Evolutionary conservation across 37 sponge, comb jelly and placozoan species (phyloP).

Genomic region (Amphimedon queenslandica): DNA sequence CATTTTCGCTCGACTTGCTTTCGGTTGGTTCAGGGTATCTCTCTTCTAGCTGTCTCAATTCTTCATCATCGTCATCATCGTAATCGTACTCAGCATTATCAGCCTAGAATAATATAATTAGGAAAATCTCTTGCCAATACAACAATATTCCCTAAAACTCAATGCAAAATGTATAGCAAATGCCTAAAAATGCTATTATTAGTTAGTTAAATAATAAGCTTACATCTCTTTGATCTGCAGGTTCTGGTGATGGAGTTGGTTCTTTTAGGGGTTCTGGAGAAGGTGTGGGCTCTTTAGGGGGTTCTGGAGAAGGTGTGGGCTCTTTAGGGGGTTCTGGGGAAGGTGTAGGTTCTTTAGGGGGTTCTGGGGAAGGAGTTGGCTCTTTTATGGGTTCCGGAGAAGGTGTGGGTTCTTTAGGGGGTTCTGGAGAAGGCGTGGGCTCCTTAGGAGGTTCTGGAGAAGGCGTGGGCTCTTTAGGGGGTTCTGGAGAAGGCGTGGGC

Average conservation of each 20-base stretch:
- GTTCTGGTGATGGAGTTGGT: slow-evolving; percentile 44
- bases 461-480: too few species aligned
- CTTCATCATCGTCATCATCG: slow-evolving; percentile 28
- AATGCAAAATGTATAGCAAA: too few species aligned
- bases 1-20: not conserved
- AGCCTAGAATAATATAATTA: not conserved
- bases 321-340: not conserved
- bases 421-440: too few species aligned
- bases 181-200: too few species aligned
- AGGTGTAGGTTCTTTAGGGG: slow-evolving; percentile 34
- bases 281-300: slow-evolving; percentile 23
- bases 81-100: slow-evolving; percentile 4
- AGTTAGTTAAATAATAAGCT: too few species aligned
- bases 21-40: not conserved
- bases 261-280: slow-evolving; percentile 37
- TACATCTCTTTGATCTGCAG: too few species aligned
- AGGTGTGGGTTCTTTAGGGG: slow-evolving; percentile 23
- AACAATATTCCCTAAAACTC: too few species aligned
- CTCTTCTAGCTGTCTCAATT: not conserved
- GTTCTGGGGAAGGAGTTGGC: slow-evolving; percentile 44
- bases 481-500: too few species aligned
- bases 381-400: slow-evolving; percentile 36
- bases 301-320: slow-evolving; percentile 35
- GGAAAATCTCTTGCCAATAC: too few species aligned
- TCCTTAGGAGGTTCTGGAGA: too few species aligned